Evolutionary conservation across 2,888 invertebrate genomes (phyloP).

Genomic region (Erebia ligea): DNA sequence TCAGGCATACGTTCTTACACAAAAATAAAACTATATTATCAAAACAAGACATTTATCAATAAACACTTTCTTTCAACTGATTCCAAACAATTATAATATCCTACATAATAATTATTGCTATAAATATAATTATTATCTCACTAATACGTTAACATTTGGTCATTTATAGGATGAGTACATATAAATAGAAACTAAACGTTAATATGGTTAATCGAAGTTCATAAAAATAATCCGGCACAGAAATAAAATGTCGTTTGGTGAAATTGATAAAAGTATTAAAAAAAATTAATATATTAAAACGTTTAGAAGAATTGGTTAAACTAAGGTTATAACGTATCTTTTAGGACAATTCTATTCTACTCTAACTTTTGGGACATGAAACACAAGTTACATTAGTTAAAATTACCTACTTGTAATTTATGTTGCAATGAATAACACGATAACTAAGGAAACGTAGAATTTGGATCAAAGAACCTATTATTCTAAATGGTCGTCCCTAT

Average conservation of each 20-base stretch:
- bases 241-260: not conserved
- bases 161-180: constrained; percentile 5
- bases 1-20: not conserved
- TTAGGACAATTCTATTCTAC: too few relatives aligned
- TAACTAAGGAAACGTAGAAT: not conserved
- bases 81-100: constrained; percentile 13
- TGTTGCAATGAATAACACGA: not conserved
- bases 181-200: not conserved
- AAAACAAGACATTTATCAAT: constrained; percentile 16
- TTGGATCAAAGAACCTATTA: not conserved
- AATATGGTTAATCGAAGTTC: not conserved
- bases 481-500: not conserved
- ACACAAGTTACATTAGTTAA: not conserved
- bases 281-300: too few relatives aligned
- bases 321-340: too few relatives aligned
- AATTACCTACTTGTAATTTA: not conserved
- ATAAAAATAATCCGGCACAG: not conserved
- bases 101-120: constrained; percentile 61
- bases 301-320: too few relatives aligned
- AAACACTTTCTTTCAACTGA: constrained; percentile 11
- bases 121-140: constrained; percentile 56
- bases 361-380: not conserved
- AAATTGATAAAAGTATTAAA: too few relatives aligned
- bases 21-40: constrained; percentile 2
- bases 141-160: constrained; percentile 58